These are phyloP conservation scores for Coenonympha glycerion DNA, from an alignment of 2,888 invertebrate species.

Conservation along the genomic window DNA sequence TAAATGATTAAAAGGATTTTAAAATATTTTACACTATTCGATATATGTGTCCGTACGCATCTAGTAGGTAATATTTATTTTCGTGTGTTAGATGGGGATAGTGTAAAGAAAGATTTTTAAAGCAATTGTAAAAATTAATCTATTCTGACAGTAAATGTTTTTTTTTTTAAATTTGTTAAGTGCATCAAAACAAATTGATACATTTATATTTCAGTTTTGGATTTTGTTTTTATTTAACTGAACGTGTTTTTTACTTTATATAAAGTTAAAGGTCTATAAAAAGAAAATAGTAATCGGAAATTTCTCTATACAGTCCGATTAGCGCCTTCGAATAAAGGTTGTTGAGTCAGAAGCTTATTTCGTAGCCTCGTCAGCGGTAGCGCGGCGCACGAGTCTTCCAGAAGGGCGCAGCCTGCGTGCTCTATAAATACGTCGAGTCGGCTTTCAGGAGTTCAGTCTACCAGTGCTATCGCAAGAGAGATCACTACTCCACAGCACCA, in stretches of 20 bases:
- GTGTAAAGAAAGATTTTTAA: too few relatives aligned
- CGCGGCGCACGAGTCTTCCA: constrained; percentile 61
- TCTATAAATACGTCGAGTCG: constrained; percentile 68
- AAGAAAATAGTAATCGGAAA: not conserved
- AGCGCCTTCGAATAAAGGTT: constrained; percentile 36
- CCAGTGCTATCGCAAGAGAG: constrained; percentile 54
- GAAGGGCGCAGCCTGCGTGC: constrained; percentile 63
- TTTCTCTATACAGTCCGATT: constrained; percentile 26
- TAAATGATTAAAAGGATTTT: too few relatives aligned
- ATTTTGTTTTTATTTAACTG: not conserved
- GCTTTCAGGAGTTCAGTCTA: constrained; percentile 72
- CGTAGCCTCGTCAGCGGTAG: constrained; percentile 48
- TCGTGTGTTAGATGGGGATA: too few relatives aligned
- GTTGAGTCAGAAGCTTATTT: constrained; percentile 68
- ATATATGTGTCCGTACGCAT: too few relatives aligned
- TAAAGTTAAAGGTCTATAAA: not conserved
- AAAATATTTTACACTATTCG: too few relatives aligned
- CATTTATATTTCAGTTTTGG: not conserved
- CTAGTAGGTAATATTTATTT: too few relatives aligned
- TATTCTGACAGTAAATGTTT: too few relatives aligned
- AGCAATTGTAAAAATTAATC: too few relatives aligned
- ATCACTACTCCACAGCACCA: constrained; percentile 47
- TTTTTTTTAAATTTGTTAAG: too few relatives aligned
- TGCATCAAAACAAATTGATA: not conserved
- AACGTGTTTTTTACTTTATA: not conserved